Evolutionary conservation across 1,140 invertebrate species (phyloP).

Genomic region (Ganaspis sp.): DNA sequence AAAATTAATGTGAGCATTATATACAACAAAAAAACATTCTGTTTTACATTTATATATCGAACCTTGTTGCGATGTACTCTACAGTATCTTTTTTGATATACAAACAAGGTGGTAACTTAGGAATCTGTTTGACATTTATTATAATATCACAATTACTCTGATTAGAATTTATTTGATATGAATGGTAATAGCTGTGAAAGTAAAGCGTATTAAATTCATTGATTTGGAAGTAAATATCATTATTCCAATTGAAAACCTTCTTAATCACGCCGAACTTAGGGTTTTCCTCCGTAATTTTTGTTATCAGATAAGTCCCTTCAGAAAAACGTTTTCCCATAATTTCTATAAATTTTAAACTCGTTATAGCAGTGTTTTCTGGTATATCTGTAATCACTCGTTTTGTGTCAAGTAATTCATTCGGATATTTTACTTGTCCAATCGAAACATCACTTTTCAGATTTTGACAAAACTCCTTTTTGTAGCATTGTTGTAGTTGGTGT

Average conservation of each 20-base stretch:
- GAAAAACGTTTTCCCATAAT: constrained; percentile 43
- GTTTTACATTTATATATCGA: constrained; percentile 33
- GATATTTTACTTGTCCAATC: no score
- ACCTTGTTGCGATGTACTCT: constrained; percentile 32
- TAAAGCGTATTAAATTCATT: constrained; percentile 34
- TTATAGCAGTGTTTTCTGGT: not conserved
- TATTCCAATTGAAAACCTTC: constrained; percentile 42
- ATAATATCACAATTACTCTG: constrained; percentile 6
- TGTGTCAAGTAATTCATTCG: no score
- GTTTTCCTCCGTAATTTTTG: constrained; percentile 34
- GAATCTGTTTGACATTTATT: constrained; percentile 36
- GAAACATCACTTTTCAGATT: no score
- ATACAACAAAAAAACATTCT: not conserved
- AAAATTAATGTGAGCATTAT: no score
- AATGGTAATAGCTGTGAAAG: constrained; percentile 44
- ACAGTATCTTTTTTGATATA: constrained; percentile 32
- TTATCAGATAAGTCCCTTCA: constrained; percentile 36
- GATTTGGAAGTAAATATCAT: constrained; percentile 37
- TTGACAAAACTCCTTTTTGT: no score
- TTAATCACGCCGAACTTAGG: constrained; percentile 42
- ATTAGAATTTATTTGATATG: constrained; percentile 33
- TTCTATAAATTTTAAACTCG: constrained; percentile 37
- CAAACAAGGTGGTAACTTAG: constrained; percentile 38
- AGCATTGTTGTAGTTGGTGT: no score
- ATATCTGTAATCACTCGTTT: no score